phyloP scores from a whole-genome alignment of 1,140 invertebrate genomes.

The Steinernema feltiae region DNA sequence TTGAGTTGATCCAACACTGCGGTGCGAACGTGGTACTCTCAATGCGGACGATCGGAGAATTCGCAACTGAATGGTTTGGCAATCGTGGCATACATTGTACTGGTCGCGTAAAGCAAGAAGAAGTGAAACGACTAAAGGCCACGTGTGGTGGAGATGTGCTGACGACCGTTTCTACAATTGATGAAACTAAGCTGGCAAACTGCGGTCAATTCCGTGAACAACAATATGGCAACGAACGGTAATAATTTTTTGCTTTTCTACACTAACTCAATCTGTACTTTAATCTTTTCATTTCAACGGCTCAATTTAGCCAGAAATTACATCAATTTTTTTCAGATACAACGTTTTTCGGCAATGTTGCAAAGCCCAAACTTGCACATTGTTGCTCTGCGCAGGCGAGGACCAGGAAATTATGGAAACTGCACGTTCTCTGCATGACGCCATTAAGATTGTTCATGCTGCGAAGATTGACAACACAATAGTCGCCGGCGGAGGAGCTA shows the following conservation, averaged over 20 bases:
- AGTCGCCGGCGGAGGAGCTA: conserved; percentile 77
- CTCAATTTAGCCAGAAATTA: no score
- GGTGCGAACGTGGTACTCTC: conserved; percentile 94
- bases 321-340: conserved; percentile 66
- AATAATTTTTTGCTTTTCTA: no score
- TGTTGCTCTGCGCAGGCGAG: conserved; percentile 88
- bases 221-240: conserved; percentile 85
- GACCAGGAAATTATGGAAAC: conserved; percentile 99
- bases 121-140: conserved; percentile 79
- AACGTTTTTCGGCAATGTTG: conserved; percentile 81
- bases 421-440: conserved; percentile 95
- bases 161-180: conserved; percentile 79
- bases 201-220: conserved; percentile 84
- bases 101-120: conserved; percentile 90
- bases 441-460: conserved; percentile 97
- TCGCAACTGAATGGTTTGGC: conserved; percentile 98
- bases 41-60: conserved; percentile 96
- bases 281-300: no score
- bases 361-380: conserved; percentile 86
- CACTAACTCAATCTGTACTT: no score
- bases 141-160: conserved; percentile 89
- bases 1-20: conserved; percentile 81
- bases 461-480: conserved; percentile 70
- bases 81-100: conserved; percentile 99
- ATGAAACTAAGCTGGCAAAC: conserved; percentile 71